Conservation (phyloP, 1,140 invertebrate genomes). For the Papilio aristodemus region DNA sequence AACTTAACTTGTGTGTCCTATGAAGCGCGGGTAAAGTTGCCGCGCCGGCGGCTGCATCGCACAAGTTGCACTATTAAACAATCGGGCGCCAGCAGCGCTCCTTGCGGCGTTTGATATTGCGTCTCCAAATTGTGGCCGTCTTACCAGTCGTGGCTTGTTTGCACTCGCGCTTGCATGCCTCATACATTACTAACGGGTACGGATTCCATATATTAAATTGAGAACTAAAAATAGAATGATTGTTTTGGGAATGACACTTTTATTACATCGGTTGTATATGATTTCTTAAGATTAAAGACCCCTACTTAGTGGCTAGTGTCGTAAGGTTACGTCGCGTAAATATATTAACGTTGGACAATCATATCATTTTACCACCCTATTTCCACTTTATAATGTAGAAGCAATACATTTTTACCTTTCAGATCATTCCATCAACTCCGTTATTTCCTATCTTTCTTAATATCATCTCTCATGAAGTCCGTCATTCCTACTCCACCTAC, state of each 20-base stretch:
- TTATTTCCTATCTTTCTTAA: no score
- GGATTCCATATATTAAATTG: not conserved
- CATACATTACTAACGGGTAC: slow-evolving; percentile 2
- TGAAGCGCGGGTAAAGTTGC: slow-evolving; percentile 56
- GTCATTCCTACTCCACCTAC: no score
- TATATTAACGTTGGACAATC: no score
- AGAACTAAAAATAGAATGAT: not conserved
- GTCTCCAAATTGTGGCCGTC: slow-evolving; percentile 30
- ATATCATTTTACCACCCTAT: no score
- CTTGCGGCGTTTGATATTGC: slow-evolving; percentile 46
- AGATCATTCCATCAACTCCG: no score
- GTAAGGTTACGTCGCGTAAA: no score
- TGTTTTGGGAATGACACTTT: not conserved
- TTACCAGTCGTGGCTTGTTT: slow-evolving; percentile 13
- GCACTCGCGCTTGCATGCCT: not conserved
- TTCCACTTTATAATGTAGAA: no score
- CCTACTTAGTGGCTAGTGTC: no score
- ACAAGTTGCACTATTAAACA: slow-evolving; percentile 66
- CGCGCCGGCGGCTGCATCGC: slow-evolving; percentile 56
- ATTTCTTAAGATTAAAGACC: no score
- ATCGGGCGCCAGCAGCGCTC: slow-evolving; percentile 43
- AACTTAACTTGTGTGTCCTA: slow-evolving; percentile 49
- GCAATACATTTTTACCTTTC: no score
- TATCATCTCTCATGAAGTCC: no score
- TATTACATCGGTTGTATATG: not conserved